Base-by-base conservation (phyloP, 2,888 invertebrate species). In the Drosophila kokeensis region DNA sequence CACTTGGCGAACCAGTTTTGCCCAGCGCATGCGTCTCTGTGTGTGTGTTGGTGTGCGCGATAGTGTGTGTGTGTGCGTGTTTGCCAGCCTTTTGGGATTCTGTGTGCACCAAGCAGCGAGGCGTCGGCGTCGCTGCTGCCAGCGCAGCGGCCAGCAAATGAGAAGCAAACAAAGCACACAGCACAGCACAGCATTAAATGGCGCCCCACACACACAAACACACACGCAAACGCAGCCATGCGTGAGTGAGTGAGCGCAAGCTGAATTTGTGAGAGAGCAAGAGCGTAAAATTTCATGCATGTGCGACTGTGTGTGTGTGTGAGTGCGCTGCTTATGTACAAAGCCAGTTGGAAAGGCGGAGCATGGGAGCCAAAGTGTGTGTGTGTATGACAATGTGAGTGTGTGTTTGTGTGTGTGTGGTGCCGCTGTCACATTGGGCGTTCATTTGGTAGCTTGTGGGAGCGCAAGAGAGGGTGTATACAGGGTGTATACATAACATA, bases 121-220 rank as follows among this genome's bases (percentile, higher is more conserved):
- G 65, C 80, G 73, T 68, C 80, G 69, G 49, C 76, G 80, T 62
- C 77, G 62, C 66, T 72, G 76, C 68, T 40, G 66, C 76, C 68
- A 53, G 66, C 71, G 62, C 67, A 36, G 67, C 79, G 61, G 68
- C 69, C 76, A 79, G 68, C 78, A 81, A 81, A 81, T 87, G 87
- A 78, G 83, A 85, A 83, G 73, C 82, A 80, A 80, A 65, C 88
- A 76, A 76, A 71, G 71, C 65, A 15, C 45, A 45, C 45, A 45
- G 21, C 21, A 8, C 4, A 45, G 45, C 15, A 52, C 70, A 81
- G 73, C 74, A 82, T 89, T 90, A 90, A 91, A 91, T 91, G 91
- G 91, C 91, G 91, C 91, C 91, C 91, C 91, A 85, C 82, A 88
- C 82, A 83, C 75, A 75, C 15, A 63, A 34, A 36, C 18, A 38